These are phyloP conservation scores for Drosophila basisetae DNA, from an alignment of 2,888 invertebrate species.

Conservation along the genomic window DNA sequence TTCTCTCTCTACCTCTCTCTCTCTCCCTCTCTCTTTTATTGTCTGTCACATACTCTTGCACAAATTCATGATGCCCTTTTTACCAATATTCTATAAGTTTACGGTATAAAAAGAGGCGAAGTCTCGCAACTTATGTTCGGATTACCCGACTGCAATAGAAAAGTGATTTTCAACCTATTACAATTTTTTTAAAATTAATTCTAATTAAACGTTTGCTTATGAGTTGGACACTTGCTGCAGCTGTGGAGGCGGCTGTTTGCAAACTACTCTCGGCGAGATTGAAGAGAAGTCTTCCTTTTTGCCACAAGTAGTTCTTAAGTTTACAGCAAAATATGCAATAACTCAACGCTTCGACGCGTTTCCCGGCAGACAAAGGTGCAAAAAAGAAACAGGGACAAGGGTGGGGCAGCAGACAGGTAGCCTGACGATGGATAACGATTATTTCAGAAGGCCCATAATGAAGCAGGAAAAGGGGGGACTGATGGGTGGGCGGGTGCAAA, in stretches of 20 bases:
- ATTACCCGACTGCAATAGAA: constrained; percentile 54
- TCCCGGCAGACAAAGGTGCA: constrained; percentile 39
- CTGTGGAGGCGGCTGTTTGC: constrained; percentile 7
- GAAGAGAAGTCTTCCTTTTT: background rate
- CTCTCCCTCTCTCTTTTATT: no score
- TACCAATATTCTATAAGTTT: background rate
- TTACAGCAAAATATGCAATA: constrained; percentile 45
- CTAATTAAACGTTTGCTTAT: constrained; percentile 70
- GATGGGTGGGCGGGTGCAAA: background rate
- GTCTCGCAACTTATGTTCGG: constrained; percentile 24
- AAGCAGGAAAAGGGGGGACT: constrained; percentile 59
- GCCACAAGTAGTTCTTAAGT: constrained; percentile 8
- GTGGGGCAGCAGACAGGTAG: constrained; percentile 23
- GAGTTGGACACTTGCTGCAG: constrained; percentile 15
- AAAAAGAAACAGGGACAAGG: background rate
- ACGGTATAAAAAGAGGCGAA: constrained; percentile 27
- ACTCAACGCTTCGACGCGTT: constrained; percentile 35
- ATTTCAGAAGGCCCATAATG: constrained; percentile 65
- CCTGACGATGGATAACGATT: constrained; percentile 22
- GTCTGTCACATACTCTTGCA: no score
- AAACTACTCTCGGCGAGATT: constrained; percentile 2
- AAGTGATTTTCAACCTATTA: constrained; percentile 42
- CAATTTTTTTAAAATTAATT: constrained; percentile 64
- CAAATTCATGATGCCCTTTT: background rate
- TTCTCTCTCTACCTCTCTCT: no score